Conservation (phyloP, 2,113 vertebrate genomes). For the Nymphicus hollandicus region DNA sequence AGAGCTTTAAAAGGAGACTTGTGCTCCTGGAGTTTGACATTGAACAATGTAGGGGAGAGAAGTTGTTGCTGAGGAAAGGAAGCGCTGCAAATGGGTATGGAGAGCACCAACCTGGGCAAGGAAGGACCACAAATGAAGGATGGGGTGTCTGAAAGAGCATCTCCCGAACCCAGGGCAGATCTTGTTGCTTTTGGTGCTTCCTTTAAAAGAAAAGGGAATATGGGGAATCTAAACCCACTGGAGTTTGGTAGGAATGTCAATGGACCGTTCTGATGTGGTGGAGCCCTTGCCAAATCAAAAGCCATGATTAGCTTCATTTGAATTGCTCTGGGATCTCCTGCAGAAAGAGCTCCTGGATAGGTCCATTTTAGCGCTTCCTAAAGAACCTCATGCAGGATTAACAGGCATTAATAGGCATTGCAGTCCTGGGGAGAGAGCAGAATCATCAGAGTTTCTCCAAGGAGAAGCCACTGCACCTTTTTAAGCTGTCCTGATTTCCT, state of each 20-base stretch:
- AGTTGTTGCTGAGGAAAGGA: too few species aligned
- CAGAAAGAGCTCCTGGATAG: background rate
- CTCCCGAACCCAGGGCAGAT: background rate
- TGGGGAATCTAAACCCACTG: background rate
- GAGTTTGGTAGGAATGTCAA: background rate
- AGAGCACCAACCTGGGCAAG: fast-evolving
- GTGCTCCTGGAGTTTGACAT: background rate
- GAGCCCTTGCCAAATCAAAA: background rate
- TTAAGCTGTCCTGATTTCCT: background rate
- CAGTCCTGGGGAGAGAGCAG: too few species aligned
- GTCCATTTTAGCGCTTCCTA: background rate
- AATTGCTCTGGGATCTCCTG: background rate
- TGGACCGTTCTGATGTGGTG: background rate
- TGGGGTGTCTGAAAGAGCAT: background rate
- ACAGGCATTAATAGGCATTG: background rate
- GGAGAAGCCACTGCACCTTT: background rate
- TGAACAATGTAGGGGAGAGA: fast-evolving
- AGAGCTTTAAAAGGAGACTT: background rate
- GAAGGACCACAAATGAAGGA: background rate
- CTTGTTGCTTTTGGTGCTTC: background rate
- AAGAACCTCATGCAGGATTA: fast-evolving
- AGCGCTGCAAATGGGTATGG: background rate
- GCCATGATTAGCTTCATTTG: background rate
- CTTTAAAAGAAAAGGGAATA: background rate
- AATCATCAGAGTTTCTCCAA: background rate